A percentile compares a stretch with the other conserved stretches of the same genome.
Conservation (phyloP, 2,888 invertebrate species). For the Ochropleura leucogaster region DNA sequence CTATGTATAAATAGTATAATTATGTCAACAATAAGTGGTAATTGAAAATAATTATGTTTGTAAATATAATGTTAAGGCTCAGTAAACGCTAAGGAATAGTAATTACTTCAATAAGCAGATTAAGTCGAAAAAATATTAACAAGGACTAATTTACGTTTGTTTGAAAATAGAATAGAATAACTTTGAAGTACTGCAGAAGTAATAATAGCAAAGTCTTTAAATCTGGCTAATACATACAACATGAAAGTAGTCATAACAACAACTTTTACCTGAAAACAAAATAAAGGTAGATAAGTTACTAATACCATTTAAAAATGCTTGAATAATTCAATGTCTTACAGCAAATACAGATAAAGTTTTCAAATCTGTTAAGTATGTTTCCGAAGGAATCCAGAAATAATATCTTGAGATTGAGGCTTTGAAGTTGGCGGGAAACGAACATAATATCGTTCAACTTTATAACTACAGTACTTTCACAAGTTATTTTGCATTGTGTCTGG, state of each 20-base stretch:
- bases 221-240: background rate
- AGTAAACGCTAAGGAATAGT: background rate
- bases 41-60: background rate
- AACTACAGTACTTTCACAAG: no score
- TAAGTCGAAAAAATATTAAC: background rate
- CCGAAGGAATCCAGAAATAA: conserved; percentile 56
- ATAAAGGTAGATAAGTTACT: background rate
- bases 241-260: background rate
- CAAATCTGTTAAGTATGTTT: conserved; percentile 71
- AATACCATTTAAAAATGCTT: conserved; percentile 50
- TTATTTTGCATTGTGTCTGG: no score
- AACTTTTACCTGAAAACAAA: conserved; percentile 6
- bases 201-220: background rate
- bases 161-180: background rate
- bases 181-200: background rate
- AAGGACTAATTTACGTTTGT: background rate
- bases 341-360: conserved; percentile 67
- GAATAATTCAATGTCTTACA: conserved; percentile 44
- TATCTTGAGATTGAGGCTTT: conserved; percentile 46
- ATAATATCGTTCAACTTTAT: no score
- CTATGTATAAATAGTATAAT: no score
- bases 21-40: background rate
- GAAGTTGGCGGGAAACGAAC: conserved; percentile 46
- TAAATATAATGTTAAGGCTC: background rate
- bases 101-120: background rate